Evolutionary conservation across 1,140 invertebrate species (phyloP), one percentile per base, ranked within the genome.

Genomic region (Hirudo medicinalis): DNA sequence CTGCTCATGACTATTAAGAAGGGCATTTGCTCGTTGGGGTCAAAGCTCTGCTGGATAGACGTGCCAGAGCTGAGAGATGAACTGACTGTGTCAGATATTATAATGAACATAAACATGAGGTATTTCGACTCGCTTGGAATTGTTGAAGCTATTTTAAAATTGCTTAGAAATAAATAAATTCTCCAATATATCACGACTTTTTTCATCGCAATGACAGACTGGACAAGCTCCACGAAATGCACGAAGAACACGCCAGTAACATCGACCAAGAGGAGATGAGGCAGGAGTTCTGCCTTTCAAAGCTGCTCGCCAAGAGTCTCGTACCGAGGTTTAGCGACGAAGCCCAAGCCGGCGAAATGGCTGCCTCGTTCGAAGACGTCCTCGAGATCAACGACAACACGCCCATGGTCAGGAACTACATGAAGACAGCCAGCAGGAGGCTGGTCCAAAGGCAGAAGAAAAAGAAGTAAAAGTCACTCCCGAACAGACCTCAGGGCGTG

Each of bases 331-430:
- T 25, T 15, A 63, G 57, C 29, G 57, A 63, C 22, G 57, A 63
- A 6, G 57, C 57, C 8, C 57, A 63, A 20, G 3, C 22, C 3
- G 17, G 29, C 29, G 57, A 63, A 1, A 63, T 63, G 57, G 57
- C 57, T 15, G 22, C 6, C 29, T 8, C 57, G 13, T 63, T 63
- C 22, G 57, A 63, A 63, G 57, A 63, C 15, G 57, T 63, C 1
- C 57, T 63, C 57, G 57, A 63, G 57, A 63, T 63, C 22, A 63
- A 63, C 29, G 57, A 63, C 57, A 63, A 63, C 57, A 63, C 57
- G 6, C 57, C 57, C 3, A 32, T 32, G 22, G 57, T 63, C 22
- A 63, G 57, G 13, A 63, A 63, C 57, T 32, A 63, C 57, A 63
- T 63, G 57, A 63, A 63, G 57, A 32, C 57, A n/a, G 57, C 57